Percentiles rank a stretch among this genome's conserved stretches.
Evolutionary conservation across 2,113 vertebrate genomes (phyloP).

Genomic region (Numenius arquata): DNA sequence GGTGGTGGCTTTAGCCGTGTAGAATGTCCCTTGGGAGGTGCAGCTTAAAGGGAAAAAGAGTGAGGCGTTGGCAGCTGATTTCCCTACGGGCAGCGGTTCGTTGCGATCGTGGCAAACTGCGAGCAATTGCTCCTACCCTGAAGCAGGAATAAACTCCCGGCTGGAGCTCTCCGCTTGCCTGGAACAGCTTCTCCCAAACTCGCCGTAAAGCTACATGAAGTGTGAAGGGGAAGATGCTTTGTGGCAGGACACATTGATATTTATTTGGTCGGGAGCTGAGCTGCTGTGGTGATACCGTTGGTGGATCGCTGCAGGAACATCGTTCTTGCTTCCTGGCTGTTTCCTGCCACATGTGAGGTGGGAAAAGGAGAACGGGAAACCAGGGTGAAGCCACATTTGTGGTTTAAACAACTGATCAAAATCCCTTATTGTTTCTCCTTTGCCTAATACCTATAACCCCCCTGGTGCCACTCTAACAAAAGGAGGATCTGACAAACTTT

Average conservation of each 20-base stretch:
- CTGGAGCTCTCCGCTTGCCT: background rate
- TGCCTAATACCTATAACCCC: background rate
- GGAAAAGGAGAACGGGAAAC: background rate
- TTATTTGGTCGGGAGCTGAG: background rate
- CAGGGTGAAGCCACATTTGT: background rate
- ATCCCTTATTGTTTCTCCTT: background rate
- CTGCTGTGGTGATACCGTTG: accelerated
- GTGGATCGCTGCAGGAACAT: background rate
- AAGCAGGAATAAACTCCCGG: background rate
- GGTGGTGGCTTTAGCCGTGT: background rate
- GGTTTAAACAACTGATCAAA: background rate
- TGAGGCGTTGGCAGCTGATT: background rate
- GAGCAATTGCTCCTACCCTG: background rate
- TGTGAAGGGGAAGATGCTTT: background rate
- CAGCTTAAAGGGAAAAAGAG: background rate
- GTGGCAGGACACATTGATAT: background rate
- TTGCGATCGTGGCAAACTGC: accelerated
- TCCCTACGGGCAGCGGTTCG: accelerated
- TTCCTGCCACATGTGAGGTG: background rate
- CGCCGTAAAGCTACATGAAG: background rate
- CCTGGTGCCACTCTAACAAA: no score
- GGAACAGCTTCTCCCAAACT: background rate
- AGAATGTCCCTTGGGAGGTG: background rate
- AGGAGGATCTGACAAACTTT: background rate
- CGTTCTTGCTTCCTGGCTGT: background rate